phyloP scores from a whole-genome alignment of 2,113 vertebrate species.

The Odocoileus hemionus region DNA sequence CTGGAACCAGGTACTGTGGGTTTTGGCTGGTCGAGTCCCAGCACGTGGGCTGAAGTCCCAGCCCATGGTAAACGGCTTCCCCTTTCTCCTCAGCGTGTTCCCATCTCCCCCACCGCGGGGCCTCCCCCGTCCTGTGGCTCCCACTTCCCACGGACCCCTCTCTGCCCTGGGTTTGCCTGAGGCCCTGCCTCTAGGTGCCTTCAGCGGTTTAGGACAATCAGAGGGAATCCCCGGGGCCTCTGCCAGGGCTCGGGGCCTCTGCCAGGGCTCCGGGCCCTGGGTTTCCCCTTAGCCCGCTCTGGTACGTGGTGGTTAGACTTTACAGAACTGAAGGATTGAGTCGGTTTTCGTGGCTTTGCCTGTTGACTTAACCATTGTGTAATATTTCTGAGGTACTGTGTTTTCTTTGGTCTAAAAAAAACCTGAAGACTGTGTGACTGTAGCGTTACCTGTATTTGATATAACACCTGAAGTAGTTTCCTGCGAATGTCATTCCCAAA shows the following conservation, averaged over 20 bases:
- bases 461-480: not conserved
- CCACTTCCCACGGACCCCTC: not conserved
- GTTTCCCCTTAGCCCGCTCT: not conserved
- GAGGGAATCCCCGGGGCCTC: not conserved
- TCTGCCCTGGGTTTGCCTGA: not conserved
- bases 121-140: not conserved
- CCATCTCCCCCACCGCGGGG: accelerated
- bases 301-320: not conserved
- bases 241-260: not conserved
- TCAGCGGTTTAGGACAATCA: not conserved
- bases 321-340: not conserved
- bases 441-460: not conserved
- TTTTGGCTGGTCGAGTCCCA: not conserved
- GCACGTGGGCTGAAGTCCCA: not conserved
- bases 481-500: not conserved
- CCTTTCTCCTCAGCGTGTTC: not conserved
- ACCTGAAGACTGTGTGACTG: not conserved
- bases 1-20: not conserved
- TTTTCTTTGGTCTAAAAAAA: not conserved
- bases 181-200: not conserved
- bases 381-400: not conserved
- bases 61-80: not conserved
- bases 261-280: not conserved
- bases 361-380: not conserved
- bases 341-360: not conserved